Evolutionary conservation across 1,140 invertebrate species (phyloP).

Genomic region (Latrodectus geometricus): DNA sequence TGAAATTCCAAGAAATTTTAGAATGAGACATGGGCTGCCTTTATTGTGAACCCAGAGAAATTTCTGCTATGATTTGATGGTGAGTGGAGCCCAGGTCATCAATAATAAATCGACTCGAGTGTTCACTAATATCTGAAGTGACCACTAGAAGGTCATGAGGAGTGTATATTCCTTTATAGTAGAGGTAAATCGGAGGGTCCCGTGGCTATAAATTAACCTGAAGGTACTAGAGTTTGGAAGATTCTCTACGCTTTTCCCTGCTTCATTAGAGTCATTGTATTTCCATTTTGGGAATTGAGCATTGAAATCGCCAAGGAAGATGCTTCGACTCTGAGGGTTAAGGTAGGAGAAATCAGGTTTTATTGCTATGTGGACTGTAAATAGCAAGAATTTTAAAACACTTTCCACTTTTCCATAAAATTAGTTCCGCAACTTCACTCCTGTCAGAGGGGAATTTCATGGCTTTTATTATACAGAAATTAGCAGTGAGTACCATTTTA

Average conservation of each 20-base stretch:
- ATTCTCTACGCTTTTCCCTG: background rate
- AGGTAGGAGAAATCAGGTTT: background rate
- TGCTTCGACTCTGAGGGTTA: background rate
- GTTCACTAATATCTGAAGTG: slow-evolving; percentile 13
- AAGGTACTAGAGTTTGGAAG: slow-evolving; percentile 10
- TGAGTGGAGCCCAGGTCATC: slow-evolving; percentile 1
- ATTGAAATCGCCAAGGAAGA: too few relatives aligned
- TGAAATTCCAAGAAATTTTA: slow-evolving; percentile 11
- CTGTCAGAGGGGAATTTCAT: too few relatives aligned
- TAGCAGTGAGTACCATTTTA: too few relatives aligned
- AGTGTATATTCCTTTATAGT: background rate
- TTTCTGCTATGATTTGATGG: background rate
- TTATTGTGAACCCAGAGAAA: background rate
- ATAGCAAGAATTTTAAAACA: background rate
- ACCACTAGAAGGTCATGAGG: background rate
- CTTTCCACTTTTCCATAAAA: too few relatives aligned
- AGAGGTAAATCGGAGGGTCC: background rate
- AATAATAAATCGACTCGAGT: background rate
- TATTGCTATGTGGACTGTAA: background rate
- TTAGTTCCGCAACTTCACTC: too few relatives aligned
- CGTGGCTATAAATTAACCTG: slow-evolving; percentile 11
- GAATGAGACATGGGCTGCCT: background rate
- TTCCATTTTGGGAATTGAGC: background rate
- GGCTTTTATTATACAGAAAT: too few relatives aligned
- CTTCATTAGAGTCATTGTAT: slow-evolving; percentile 10